Evolutionary conservation across 2,113 vertebrate species (phyloP), one percentile per base, ranked within the genome.

Genomic region (Malurus elegans): DNA sequence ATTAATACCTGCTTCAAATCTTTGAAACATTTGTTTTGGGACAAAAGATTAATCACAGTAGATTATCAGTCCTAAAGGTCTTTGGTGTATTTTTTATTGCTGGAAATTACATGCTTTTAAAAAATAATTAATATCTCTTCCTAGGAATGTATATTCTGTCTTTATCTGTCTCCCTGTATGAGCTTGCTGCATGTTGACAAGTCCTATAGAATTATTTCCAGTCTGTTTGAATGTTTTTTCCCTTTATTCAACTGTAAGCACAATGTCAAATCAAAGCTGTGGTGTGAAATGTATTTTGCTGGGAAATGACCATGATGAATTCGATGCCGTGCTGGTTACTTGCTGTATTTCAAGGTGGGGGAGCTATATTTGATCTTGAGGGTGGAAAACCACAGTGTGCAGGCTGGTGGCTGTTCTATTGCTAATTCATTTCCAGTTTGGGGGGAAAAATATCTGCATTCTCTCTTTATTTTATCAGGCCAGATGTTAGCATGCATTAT

Each of bases 341-440:
- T 65, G 71, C 71, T 93, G 64, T 74, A 79, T 92, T 90, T 90
- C 88, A 80, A 76, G 86, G 71, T 32, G 17, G 78, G 83, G 70
- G 54, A 88, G 75, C 90, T 93, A 23, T 66, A 86, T 94, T 93
- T 95, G 74, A 92, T 96, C 62, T 88, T 76, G 74, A 67, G 58
- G 62, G 66, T 54, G 71, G 81, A 87, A 93, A 92, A 50, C 79
- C 53, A 91, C 48, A 76, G 51, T 13, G 19, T 82, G 51, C 81
- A 66, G 40, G 54, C 81, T 97, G 85, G n/a, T 76, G 73, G 45
- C 70, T 88, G 73, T 62, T 89, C 26, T 7, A 0, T 88, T 24
- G 1, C 79, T 90, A 54, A 87, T 94, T 95, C 70, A 65, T 87
- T 88, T 81, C 45, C 54, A 79, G 54, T 53, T 93, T 70, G 2